Evolutionary conservation across 2,797 vertebrate genomes (phyloP).

Genomic region (Pangasius larnaudii): DNA sequence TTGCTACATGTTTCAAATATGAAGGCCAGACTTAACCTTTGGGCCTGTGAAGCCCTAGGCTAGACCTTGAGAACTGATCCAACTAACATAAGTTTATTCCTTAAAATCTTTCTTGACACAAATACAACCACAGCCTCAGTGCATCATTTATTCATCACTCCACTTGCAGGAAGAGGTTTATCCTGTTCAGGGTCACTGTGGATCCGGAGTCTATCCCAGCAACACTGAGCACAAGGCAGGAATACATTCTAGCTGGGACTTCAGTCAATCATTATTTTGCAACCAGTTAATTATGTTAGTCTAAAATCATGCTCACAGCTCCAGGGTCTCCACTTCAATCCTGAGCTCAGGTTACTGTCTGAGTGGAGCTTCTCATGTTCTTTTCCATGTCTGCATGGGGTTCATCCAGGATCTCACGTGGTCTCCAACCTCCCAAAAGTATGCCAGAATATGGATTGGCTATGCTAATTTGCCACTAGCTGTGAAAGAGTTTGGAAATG

Average conservation of each 20-base stretch:
- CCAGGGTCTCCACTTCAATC: neutral
- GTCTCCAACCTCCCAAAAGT: neutral
- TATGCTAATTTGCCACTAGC: neutral
- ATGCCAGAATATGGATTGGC: neutral
- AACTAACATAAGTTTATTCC: neutral
- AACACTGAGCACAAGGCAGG: neutral
- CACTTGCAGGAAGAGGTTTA: neutral
- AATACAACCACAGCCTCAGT: neutral
- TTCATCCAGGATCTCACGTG: neutral
- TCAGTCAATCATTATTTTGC: neutral
- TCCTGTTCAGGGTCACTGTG: neutral
- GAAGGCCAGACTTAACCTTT: conserved; percentile 3
- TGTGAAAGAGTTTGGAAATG: neutral
- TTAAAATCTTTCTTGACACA: neutral
- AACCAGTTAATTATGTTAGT: neutral
- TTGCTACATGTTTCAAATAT: neutral
- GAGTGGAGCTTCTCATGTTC: neutral
- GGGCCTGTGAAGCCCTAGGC: neutral
- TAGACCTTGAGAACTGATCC: neutral
- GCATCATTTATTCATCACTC: conserved; percentile 1
- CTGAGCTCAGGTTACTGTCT: neutral
- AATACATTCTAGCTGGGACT: neutral
- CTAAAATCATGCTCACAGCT: neutral
- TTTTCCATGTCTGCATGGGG: neutral
- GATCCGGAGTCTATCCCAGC: neutral